Evolutionary conservation across 2,797 vertebrate genomes (phyloP), one percentile per base, ranked within the genome.

Genomic region (Xenopus petersii): DNA sequence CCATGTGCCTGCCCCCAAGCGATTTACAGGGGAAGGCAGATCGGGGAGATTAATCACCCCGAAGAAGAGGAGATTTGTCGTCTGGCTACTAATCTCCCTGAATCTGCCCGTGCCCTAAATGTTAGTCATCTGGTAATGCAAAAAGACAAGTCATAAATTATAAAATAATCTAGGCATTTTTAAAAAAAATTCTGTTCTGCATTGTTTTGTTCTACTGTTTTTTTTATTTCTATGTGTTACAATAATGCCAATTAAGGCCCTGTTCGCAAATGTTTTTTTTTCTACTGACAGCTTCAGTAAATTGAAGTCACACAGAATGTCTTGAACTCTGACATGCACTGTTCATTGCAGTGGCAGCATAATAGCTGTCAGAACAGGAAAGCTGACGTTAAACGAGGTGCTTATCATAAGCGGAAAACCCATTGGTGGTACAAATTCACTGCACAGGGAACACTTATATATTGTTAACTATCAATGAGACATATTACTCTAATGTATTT

Each of bases 281-380:
- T 77, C 21, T 26, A 51, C 46, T 77, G 16, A 33, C 64, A 46
- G 33, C 10, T 16, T 21, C 47, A 66, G n/a, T 61, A 76, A 59
- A 67, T 76, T 60, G 68, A 66, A 66, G 46, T 46, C 58, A 61
- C 16, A 59, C n/a, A 60, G 75, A 47, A 71, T 60, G 62, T 7
- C 17, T 67, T 71, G 75, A 71, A 67, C 75, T 71, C 48, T 77
- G 64, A 62, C 75, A 71, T 59, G 42, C 30, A 54, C 46, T 60
- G 51, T 70, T 71, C 54, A 64, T 58, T 16, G 42, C 62, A 17
- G 55, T 71, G 63, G 36, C 62, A 26, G 63, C 2, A 61, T 15
- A 70, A 65, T 61, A 70, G 67, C 36, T 71, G 70, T 56, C 62
- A 55, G 60, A 70, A 33, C 47, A 51, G 17, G 36, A 15, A 67